Conservation (phyloP, 1,140 invertebrate genomes). For the Dendroctonus ponderosae region DNA sequence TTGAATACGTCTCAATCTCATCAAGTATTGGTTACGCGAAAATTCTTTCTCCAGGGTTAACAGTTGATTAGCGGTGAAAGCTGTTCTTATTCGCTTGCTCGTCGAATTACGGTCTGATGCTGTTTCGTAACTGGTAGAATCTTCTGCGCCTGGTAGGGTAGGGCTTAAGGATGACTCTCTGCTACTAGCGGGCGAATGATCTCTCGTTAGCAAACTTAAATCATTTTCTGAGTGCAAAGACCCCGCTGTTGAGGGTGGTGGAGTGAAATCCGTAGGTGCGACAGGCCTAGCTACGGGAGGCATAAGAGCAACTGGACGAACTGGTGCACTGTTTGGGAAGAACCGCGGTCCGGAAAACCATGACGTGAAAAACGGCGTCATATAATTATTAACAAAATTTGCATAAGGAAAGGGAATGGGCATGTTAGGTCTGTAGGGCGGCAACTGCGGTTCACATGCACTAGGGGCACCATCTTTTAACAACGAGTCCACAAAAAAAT, state of each 20-base stretch:
- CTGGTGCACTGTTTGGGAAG: constrained; percentile 34
- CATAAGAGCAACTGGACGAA: constrained; percentile 43
- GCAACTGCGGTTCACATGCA: constrained; percentile 48
- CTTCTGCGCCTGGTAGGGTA: constrained; percentile 53
- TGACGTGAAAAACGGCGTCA: constrained; percentile 58
- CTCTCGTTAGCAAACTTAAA: constrained; percentile 28
- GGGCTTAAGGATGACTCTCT: constrained; percentile 59
- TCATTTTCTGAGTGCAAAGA: constrained; percentile 50
- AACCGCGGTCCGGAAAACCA: constrained; percentile 3
- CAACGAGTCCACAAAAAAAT: constrained; percentile 72
- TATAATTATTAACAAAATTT: constrained; percentile 60
- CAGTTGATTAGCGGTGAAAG: constrained; percentile 89
- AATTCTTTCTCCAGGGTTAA: constrained; percentile 91
- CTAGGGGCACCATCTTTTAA: constrained; percentile 63
- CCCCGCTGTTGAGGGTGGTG: constrained; percentile 46
- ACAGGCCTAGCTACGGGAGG: constrained; percentile 32
- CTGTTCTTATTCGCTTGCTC: constrained; percentile 81
- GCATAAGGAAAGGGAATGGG: constrained; percentile 58
- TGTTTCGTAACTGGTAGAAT: constrained; percentile 46
- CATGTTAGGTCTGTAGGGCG: constrained; percentile 22
- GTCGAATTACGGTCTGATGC: constrained; percentile 47
- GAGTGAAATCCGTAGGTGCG: constrained; percentile 39
- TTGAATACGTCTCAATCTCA: constrained; percentile 83
- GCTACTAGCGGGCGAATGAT: constrained; percentile 47
- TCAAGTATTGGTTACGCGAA: constrained; percentile 86